These are phyloP conservation scores for Enteromius viviparus DNA, from an alignment of 2,797 vertebrate species.

Conservation along the genomic window DNA sequence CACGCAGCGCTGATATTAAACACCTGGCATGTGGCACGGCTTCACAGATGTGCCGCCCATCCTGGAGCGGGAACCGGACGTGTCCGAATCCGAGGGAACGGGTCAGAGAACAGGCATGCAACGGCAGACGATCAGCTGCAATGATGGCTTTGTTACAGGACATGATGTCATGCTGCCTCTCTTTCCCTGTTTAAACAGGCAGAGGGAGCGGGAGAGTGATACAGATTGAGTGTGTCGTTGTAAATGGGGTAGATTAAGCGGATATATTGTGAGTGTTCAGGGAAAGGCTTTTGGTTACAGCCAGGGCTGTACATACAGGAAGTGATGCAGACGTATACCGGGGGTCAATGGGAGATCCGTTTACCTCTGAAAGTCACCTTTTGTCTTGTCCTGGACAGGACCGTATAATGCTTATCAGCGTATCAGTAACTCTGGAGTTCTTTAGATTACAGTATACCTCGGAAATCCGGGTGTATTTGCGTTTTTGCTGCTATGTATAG, in stretches of 20 bases:
- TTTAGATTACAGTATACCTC: neutral
- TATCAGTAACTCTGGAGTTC: conserved; percentile 29
- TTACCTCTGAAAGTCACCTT: conserved; percentile 53
- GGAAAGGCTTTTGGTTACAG: conserved; percentile 55
- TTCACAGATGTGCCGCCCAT: conserved; percentile 48
- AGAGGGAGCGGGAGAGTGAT: conserved; percentile 46
- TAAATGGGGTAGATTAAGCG: conserved; percentile 49
- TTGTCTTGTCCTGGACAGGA: conserved; percentile 32
- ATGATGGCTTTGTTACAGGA: conserved; percentile 56
- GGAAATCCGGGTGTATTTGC: neutral
- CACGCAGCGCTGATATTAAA: conserved; percentile 57
- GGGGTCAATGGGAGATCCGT: conserved; percentile 51
- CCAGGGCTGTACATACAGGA: conserved; percentile 56
- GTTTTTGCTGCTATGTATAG: neutral
- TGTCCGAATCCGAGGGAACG: conserved; percentile 24
- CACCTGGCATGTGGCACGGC: conserved; percentile 57
- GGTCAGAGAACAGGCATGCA: conserved; percentile 48
- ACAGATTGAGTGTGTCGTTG: conserved; percentile 52
- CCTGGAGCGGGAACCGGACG: conserved; percentile 25
- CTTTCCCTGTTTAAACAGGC: conserved; percentile 45
- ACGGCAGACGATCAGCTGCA: conserved; percentile 48
- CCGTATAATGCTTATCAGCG: neutral
- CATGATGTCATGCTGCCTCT: conserved; percentile 50
- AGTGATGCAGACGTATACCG: conserved; percentile 56
- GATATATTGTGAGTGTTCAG: conserved; percentile 49